These are phyloP conservation scores for Lynx canadensis DNA, from an alignment of 2,113 vertebrate genomes.

Conservation along the genomic window DNA sequence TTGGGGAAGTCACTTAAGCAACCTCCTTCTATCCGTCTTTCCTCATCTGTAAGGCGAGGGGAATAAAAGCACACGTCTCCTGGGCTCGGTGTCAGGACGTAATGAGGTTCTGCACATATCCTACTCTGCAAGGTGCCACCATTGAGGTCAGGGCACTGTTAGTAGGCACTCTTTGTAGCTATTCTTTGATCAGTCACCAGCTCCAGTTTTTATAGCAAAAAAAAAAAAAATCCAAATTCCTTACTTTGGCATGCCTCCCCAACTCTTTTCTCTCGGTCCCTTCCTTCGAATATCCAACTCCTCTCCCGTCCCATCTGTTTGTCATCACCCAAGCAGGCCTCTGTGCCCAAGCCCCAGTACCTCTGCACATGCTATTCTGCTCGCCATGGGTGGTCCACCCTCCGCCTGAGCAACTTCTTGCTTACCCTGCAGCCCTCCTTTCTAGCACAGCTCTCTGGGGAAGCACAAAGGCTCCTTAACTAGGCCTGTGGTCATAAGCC, in stretches of 20 bases:
- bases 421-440: background rate
- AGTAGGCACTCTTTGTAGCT: background rate
- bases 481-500: background rate
- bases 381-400: too few species aligned
- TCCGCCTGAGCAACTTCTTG: background rate
- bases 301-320: background rate
- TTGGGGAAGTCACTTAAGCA: background rate
- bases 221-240: background rate
- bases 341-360: background rate
- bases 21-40: background rate
- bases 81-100: background rate
- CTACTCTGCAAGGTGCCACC: rapidly evolving
- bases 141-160: background rate
- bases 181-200: background rate
- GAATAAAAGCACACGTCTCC: background rate
- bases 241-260: background rate
- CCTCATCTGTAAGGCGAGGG: background rate
- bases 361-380: background rate
- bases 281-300: background rate
- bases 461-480: background rate
- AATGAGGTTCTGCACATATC: background rate
- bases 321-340: background rate
- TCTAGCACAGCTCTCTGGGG: background rate
- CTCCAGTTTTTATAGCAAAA: background rate
- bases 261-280: background rate